Evolutionary conservation across 2,888 invertebrate genomes (phyloP).

Genomic region (Incurvaria masculella): DNA sequence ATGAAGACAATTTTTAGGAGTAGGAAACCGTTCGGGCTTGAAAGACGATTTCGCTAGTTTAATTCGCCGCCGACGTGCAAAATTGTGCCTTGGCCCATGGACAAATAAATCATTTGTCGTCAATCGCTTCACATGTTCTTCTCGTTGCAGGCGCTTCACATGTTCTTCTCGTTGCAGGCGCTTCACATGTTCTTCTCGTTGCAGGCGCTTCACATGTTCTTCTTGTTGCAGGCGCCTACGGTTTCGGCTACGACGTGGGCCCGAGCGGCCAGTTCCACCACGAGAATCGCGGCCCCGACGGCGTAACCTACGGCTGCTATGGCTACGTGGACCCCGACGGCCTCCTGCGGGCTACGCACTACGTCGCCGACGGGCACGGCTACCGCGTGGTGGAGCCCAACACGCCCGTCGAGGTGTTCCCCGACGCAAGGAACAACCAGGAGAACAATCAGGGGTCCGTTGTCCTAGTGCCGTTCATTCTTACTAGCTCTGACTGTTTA

Average conservation of each 20-base stretch:
- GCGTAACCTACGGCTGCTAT: conserved; percentile 77
- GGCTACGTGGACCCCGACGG: conserved; percentile 70
- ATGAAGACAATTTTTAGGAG: too few relatives aligned
- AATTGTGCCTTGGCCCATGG: too few relatives aligned
- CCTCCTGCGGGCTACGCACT: conserved; percentile 66
- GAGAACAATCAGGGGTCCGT: neutral
- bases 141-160: too few relatives aligned
- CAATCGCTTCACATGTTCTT: too few relatives aligned
- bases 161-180: too few relatives aligned
- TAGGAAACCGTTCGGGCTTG: too few relatives aligned
- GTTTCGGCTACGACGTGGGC: conserved; percentile 74
- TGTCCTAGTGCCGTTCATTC: neutral
- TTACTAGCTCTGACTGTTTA: too few relatives aligned
- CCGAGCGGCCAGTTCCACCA: conserved; percentile 77
- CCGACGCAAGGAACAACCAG: conserved; percentile 41
- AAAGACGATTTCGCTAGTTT: too few relatives aligned
- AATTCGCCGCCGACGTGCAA: too few relatives aligned
- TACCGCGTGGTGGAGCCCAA: conserved; percentile 70
- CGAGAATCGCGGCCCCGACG: conserved; percentile 71
- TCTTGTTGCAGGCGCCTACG: conserved; percentile 59
- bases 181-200: too few relatives aligned
- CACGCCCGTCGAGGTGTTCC: conserved; percentile 64
- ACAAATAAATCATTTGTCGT: too few relatives aligned
- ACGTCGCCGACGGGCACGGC: conserved; percentile 75
- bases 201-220: too few relatives aligned